Conservation (phyloP, 35 echinoderm and acorn worm species). For the Hemicentrotus pulcherrimus region DNA sequence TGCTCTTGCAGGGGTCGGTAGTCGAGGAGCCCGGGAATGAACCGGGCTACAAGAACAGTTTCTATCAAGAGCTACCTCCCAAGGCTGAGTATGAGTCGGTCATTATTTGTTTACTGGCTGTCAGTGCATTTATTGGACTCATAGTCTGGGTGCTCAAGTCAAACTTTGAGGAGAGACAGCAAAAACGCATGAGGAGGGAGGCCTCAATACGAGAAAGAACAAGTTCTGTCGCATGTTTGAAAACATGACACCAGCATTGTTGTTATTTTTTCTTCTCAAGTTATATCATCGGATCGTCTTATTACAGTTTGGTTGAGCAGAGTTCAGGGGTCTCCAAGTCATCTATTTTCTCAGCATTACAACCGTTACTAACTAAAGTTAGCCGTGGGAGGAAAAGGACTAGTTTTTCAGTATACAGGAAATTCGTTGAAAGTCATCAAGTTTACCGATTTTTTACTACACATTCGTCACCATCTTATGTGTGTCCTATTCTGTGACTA, state of each 20-base stretch:
- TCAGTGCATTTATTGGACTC: slow-evolving; percentile 82
- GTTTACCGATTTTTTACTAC: background rate
- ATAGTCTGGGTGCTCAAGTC: slow-evolving; percentile 91
- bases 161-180: slow-evolving; percentile 92
- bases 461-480: background rate
- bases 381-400: background rate
- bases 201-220: slow-evolving; percentile 83
- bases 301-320: background rate
- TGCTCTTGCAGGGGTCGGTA: background rate
- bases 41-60: slow-evolving; percentile 34
- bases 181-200: slow-evolving; percentile 82
- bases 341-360: background rate
- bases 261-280: background rate
- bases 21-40: background rate
- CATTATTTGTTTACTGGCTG: slow-evolving; percentile 87
- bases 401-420: background rate
- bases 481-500: background rate
- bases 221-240: slow-evolving; percentile 42
- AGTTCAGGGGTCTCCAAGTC: background rate
- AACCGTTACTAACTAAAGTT: background rate
- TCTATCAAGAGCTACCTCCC: slow-evolving; percentile 25
- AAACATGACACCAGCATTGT: slow-evolving; percentile 18
- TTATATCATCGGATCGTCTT: background rate
- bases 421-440: background rate
- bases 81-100: slow-evolving; percentile 43